Percentiles rank a stretch among this genome's conserved stretches.
These are phyloP conservation scores for Eufriesea mexicana DNA, from an alignment of 1,140 invertebrate species.

Conservation along the genomic window DNA sequence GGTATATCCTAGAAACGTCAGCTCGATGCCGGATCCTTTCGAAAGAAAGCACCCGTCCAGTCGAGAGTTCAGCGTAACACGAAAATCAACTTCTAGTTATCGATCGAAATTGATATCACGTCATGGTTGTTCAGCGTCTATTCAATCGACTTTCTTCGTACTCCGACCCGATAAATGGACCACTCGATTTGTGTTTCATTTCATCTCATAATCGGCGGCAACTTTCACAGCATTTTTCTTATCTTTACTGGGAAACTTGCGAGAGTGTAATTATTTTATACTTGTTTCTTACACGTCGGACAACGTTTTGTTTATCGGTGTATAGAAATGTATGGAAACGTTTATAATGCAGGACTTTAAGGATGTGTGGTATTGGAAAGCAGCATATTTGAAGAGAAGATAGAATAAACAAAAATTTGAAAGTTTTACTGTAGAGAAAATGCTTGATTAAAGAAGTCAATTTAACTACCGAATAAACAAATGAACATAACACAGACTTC, in stretches of 20 bases:
- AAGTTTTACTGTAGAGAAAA: background rate
- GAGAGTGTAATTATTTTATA: background rate
- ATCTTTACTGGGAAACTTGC: background rate
- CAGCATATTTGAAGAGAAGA: too few species aligned
- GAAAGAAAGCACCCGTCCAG: background rate
- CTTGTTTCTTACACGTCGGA: background rate
- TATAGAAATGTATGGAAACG: too few species aligned
- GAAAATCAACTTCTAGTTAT: conserved; percentile 5
- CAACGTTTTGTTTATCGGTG: background rate
- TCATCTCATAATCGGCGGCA: background rate
- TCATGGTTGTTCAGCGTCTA: background rate
- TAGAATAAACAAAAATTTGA: too few species aligned
- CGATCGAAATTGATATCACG: background rate
- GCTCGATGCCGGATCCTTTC: background rate
- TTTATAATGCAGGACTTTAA: too few species aligned
- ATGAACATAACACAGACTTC: background rate
- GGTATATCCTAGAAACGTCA: background rate
- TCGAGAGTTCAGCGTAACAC: background rate
- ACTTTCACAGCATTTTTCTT: conserved; percentile 16
- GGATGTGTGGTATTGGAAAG: too few species aligned
- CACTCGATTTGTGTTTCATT: background rate
- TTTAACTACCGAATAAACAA: background rate
- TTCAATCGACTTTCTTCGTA: background rate
- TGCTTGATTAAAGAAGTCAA: background rate
- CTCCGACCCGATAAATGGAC: background rate